phyloP scores from a whole-genome alignment of 1,140 invertebrate genomes.

The Drosophila athabasca region DNA sequence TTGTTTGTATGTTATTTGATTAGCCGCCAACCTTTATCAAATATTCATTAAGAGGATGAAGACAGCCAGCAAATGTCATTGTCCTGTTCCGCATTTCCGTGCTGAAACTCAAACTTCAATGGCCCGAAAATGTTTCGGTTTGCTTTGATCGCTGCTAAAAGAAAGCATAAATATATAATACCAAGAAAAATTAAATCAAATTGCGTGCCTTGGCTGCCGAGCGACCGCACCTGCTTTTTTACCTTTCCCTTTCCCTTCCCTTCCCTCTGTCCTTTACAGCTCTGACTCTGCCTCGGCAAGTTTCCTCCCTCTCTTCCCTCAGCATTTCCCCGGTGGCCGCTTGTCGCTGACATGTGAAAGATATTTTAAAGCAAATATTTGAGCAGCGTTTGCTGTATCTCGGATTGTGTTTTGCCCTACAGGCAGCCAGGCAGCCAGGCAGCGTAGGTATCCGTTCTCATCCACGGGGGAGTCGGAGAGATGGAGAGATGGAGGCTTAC shows the following conservation, averaged over 20 bases:
- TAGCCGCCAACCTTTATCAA: slow-evolving; percentile 4
- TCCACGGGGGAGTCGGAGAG: slow-evolving; percentile 4
- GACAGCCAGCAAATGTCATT: slow-evolving; percentile 8
- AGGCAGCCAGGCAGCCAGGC: slow-evolving; percentile 45
- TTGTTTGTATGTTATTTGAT: neutral
- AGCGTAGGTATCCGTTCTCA: slow-evolving; percentile 23
- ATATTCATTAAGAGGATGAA: slow-evolving; percentile 27
- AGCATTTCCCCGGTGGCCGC: slow-evolving; percentile 44
- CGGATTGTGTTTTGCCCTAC: slow-evolving; percentile 45
- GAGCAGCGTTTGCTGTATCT: slow-evolving; percentile 47
- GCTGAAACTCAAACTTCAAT: slow-evolving; percentile 49
- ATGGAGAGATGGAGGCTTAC: slow-evolving; percentile 17
- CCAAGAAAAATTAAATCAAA: slow-evolving; percentile 66
- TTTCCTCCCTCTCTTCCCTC: slow-evolving; percentile 2
- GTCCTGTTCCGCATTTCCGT: neutral
- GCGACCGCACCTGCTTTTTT: slow-evolving; percentile 40
- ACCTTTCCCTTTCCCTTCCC: slow-evolving; percentile 20
- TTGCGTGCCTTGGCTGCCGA: slow-evolving; percentile 49
- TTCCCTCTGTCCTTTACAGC: slow-evolving; percentile 3
- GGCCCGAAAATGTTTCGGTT: slow-evolving; percentile 32
- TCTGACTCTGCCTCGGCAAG: neutral
- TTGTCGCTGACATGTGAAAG: slow-evolving; percentile 66
- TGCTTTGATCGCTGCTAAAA: slow-evolving; percentile 48
- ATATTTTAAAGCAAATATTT: slow-evolving; percentile 71
- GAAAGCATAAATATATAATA: slow-evolving; percentile 59